phyloP scores from a whole-genome alignment of 2,113 vertebrate species.

The Oceanites oceanicus region DNA sequence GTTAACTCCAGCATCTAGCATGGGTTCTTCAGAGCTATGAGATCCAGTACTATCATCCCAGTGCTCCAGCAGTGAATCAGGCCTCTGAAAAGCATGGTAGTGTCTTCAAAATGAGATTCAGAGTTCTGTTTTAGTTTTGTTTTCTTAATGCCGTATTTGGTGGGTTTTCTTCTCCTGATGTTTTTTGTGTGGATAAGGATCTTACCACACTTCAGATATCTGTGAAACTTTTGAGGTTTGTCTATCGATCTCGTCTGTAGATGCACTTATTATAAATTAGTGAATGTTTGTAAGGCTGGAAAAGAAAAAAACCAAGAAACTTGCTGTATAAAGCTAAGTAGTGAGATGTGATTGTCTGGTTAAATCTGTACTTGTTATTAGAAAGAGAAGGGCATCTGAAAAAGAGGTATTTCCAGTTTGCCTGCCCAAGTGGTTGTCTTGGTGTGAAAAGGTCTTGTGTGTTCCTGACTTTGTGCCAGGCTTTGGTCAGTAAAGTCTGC shows the following conservation, averaged over 20 bases:
- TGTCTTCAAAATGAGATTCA: not conserved
- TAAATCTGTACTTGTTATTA: not conserved
- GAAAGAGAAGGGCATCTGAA: not conserved
- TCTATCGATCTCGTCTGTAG: not conserved
- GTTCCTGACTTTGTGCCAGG: not conserved
- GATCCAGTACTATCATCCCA: not conserved
- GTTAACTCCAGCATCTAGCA: not conserved
- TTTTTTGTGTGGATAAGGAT: not conserved
- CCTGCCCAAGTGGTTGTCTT: not conserved
- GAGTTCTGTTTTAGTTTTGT: not conserved
- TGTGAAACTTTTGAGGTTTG: not conserved
- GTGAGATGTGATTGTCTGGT: not conserved
- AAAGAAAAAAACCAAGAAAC: not conserved
- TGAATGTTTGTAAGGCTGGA: not conserved
- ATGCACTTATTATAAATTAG: not conserved
- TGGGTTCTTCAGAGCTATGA: not conserved
- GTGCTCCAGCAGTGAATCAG: not conserved
- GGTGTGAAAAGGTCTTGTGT: not conserved
- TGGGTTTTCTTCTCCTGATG: not conserved
- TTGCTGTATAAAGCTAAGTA: not conserved
- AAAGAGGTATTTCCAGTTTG: not conserved
- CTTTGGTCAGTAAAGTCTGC: not conserved
- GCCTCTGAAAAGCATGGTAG: not conserved
- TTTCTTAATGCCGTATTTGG: not conserved
- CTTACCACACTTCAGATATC: not conserved